phyloP scores from a whole-genome alignment of 2,888 invertebrate species.

The Noctua comes region DNA sequence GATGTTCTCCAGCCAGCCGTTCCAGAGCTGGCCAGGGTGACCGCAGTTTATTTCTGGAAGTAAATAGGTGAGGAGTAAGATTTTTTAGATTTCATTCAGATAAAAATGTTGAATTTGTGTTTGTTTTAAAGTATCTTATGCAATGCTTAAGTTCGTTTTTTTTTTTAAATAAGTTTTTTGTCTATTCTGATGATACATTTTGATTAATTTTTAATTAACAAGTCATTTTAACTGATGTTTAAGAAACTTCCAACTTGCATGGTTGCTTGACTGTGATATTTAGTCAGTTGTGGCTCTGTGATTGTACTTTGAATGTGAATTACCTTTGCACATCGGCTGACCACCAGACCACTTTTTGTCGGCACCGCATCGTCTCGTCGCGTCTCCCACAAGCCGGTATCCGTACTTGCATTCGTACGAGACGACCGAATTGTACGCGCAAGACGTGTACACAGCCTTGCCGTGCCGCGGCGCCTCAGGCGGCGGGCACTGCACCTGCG shows the following conservation, averaged over 20 bases:
- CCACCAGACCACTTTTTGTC: constrained; percentile 98
- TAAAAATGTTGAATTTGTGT: too few relatives aligned
- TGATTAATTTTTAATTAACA: not conserved
- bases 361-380: constrained; percentile 97
- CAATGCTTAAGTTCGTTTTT: not conserved
- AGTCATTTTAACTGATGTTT: not conserved
- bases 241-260: not conserved
- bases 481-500: constrained; percentile 98
- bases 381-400: constrained; percentile 96
- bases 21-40: constrained; percentile 97
- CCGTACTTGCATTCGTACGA: constrained; percentile 99
- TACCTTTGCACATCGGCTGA: constrained; percentile 98
- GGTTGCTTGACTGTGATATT: not conserved
- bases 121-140: not conserved
- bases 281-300: not conserved
- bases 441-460: constrained; percentile 97
- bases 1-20: constrained; percentile 98
- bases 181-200: not conserved
- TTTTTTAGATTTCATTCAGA: not conserved
- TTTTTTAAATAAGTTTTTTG: not conserved
- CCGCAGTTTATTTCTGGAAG: constrained; percentile 98
- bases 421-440: constrained; percentile 98
- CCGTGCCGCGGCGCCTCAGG: constrained; percentile 98
- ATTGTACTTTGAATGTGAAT: constrained; percentile 7
- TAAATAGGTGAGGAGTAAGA: not conserved